Conservation (phyloP, 2,888 invertebrate species). For the Hypomecis punctinalis region DNA sequence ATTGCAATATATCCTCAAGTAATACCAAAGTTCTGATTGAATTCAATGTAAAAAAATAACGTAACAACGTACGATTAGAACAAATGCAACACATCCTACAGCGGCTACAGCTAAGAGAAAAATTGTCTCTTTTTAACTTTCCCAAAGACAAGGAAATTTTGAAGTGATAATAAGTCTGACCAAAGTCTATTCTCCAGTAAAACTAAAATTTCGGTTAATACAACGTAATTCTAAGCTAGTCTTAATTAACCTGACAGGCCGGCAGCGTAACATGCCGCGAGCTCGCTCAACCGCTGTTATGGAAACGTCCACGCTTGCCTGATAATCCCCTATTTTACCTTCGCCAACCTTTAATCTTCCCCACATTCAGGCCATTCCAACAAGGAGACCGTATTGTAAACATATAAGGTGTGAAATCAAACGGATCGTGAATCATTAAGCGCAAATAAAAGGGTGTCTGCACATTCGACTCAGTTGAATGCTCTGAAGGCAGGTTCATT, state of each 20-base stretch:
- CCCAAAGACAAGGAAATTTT: too few relatives aligned
- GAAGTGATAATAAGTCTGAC: too few relatives aligned
- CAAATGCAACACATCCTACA: too few relatives aligned
- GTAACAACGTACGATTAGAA: too few relatives aligned
- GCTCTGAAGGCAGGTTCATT: slow-evolving; percentile 69
- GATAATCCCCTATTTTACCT: slow-evolving; percentile 56
- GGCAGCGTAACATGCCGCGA: slow-evolving; percentile 38
- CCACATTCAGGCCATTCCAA: slow-evolving; percentile 28
- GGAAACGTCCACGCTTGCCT: slow-evolving; percentile 51
- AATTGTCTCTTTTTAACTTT: too few relatives aligned
- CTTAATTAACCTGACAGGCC: slow-evolving; percentile 30
- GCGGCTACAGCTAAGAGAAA: too few relatives aligned
- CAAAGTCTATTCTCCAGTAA: not conserved
- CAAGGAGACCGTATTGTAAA: slow-evolving; percentile 37
- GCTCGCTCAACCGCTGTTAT: slow-evolving; percentile 49
- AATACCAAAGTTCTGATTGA: too few relatives aligned
- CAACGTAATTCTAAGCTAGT: slow-evolving; percentile 26
- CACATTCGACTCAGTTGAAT: slow-evolving; percentile 54
- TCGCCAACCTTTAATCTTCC: slow-evolving; percentile 40
- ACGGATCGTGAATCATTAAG: slow-evolving; percentile 43
- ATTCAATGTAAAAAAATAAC: too few relatives aligned
- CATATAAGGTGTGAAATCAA: slow-evolving; percentile 51
- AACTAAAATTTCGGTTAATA: slow-evolving; percentile 6
- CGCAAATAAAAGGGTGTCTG: slow-evolving; percentile 50
- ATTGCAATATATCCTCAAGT: too few relatives aligned